Percentiles rank a stretch among this genome's conserved stretches.
Evolutionary conservation across 30 jellyfish, hydroid and myxozoan genomes (phyloP).

Genomic region (Phacellophora camtschatica): DNA sequence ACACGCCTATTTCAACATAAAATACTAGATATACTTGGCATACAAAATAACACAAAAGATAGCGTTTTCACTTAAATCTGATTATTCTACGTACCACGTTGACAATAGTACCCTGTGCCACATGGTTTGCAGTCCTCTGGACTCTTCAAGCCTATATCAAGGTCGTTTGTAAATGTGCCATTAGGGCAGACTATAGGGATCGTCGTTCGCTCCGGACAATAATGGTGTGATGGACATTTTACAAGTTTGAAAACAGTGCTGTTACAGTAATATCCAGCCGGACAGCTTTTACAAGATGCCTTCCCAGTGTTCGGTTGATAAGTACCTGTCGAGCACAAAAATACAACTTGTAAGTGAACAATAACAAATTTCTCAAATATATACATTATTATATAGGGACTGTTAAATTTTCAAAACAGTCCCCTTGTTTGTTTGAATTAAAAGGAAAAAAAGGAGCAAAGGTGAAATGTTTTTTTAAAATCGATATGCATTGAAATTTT

Average conservation of each 20-base stretch:
- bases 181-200: slow-evolving; percentile 89
- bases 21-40: no score
- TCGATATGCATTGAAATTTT: no score
- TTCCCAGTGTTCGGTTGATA: slow-evolving; percentile 76
- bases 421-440: neutral
- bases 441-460: no score
- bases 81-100: slow-evolving; percentile 80
- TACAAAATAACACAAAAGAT: no score
- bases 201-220: slow-evolving; percentile 80
- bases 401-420: neutral
- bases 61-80: no score
- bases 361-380: neutral
- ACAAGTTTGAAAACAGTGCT: slow-evolving; percentile 72
- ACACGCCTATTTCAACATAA: no score
- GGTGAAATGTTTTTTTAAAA: no score
- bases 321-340: slow-evolving; percentile 57
- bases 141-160: slow-evolving; percentile 81
- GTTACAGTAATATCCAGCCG: slow-evolving; percentile 95
- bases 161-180: slow-evolving; percentile 91
- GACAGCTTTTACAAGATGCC: slow-evolving; percentile 76
- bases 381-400: neutral
- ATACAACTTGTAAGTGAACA: no score
- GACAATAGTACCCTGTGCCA: slow-evolving; percentile 78
- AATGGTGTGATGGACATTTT: slow-evolving; percentile 87
- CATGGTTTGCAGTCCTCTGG: slow-evolving; percentile 88